Percentiles rank a stretch among this genome's conserved stretches.
These are phyloP conservation scores for Metridium senile DNA, from an alignment of 92 coral and sea anemone genomes.

Conservation along the genomic window DNA sequence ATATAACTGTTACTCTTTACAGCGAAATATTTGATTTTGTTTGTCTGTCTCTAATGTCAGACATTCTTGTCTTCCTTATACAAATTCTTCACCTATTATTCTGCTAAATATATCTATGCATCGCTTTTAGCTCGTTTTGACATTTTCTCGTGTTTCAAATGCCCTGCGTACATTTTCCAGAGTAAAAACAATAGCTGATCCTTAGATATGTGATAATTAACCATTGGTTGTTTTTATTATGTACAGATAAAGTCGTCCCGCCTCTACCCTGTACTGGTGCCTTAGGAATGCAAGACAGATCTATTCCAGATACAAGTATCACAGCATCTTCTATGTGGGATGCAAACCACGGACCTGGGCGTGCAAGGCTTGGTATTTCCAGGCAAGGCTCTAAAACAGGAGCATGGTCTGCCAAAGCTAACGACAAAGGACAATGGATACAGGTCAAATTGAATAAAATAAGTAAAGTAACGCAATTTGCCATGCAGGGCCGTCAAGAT, in stretches of 20 bases:
- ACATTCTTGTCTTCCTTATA: too few relatives aligned
- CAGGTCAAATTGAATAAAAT: background rate
- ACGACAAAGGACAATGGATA: conserved; percentile 23
- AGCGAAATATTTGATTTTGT: too few relatives aligned
- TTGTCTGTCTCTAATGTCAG: too few relatives aligned
- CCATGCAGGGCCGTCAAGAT: conserved; percentile 41
- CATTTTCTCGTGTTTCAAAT: too few relatives aligned
- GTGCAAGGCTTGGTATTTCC: conserved; percentile 14
- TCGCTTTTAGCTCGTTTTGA: too few relatives aligned
- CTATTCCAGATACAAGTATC: conserved; percentile 20
- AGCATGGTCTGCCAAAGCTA: conserved; percentile 26
- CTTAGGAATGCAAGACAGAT: conserved; percentile 20
- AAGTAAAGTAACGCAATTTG: conserved; percentile 8
- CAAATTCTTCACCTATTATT: too few relatives aligned
- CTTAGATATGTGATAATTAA: too few relatives aligned
- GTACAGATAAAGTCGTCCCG: conserved; percentile 12
- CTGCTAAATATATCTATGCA: too few relatives aligned
- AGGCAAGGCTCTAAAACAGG: background rate
- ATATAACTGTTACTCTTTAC: too few relatives aligned
- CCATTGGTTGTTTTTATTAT: too few relatives aligned
- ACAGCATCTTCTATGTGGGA: conserved; percentile 43
- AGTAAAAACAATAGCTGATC: too few relatives aligned
- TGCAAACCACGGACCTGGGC: conserved; percentile 18
- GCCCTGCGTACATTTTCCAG: too few relatives aligned
- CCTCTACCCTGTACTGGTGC: background rate